Evolutionary conservation across 1,140 invertebrate species (phyloP).

Genomic region (Anastrepha ludens): DNA sequence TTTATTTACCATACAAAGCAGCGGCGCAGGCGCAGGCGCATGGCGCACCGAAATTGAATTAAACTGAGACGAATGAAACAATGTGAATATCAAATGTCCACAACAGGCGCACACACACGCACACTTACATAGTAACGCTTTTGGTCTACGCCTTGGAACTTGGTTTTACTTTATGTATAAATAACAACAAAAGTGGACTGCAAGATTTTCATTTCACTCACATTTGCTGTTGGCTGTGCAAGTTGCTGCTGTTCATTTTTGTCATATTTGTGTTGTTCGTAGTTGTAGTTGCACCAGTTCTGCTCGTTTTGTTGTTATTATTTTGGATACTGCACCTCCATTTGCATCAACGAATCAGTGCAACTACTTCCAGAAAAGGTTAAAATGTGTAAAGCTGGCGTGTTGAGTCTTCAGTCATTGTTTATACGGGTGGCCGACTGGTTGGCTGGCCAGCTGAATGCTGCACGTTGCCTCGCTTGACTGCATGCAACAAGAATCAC

Average conservation of each 20-base stretch:
- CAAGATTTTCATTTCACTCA: constrained; percentile 22
- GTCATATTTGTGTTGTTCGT: not conserved
- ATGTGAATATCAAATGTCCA: constrained; percentile 31
- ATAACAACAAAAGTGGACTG: not conserved
- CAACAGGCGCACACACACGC: not conserved
- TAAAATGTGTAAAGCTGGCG: not conserved
- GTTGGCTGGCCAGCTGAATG: not conserved
- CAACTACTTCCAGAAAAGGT: not conserved
- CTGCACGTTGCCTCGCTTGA: not conserved
- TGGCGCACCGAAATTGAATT: constrained; percentile 1
- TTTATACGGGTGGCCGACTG: not conserved
- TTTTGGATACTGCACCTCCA: not conserved
- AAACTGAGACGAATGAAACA: not conserved
- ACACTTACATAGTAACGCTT: not conserved
- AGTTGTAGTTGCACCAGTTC: constrained; percentile 24
- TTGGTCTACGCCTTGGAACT: constrained; percentile 5
- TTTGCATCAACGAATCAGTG: not conserved
- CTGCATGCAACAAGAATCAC: constrained; percentile 10
- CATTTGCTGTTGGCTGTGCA: not conserved
- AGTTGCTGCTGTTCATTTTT: not conserved
- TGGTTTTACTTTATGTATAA: not conserved
- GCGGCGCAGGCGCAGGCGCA: not conserved
- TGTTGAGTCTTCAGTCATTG: not conserved
- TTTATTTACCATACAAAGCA: not conserved
- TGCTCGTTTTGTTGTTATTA: not conserved